A percentile compares a stretch with the other conserved stretches of the same genome.
phyloP scores from a whole-genome alignment of 2,888 invertebrate species.

The Pollenia amentaria region DNA sequence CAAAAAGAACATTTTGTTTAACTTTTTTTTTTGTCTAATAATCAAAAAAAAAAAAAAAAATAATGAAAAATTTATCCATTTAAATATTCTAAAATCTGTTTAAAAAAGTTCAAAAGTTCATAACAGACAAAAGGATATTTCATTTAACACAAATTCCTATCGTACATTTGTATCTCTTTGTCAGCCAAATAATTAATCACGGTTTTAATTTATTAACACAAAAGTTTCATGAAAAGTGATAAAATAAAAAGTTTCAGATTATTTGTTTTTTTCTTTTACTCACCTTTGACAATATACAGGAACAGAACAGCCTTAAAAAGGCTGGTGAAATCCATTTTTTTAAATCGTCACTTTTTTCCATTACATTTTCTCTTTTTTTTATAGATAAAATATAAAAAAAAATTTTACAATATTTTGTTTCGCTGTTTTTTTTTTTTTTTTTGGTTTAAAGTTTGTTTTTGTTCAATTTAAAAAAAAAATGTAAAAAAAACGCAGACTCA shows the following conservation, averaged over 20 bases:
- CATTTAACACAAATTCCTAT: no score
- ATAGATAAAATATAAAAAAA: slow-evolving; percentile 28
- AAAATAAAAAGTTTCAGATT: slow-evolving; percentile 4
- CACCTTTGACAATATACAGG: slow-evolving; percentile 84
- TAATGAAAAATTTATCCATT: no score
- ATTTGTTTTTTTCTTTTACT: slow-evolving; percentile 74
- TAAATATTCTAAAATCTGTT: no score
- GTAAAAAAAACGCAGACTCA: slow-evolving; percentile 13
- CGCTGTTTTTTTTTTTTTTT: slow-evolving; percentile 46
- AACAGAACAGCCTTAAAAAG: slow-evolving; percentile 85
- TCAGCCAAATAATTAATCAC: background rate
- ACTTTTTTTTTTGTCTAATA: no score
- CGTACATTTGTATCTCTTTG: no score
- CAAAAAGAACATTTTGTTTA: no score
- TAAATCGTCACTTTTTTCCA: slow-evolving; percentile 84
- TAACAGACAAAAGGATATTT: background rate
- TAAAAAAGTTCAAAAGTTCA: no score
- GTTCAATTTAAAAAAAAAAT: background rate
- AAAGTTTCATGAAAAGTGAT: background rate
- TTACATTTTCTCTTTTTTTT: slow-evolving; percentile 82
- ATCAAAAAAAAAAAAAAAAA: no score
- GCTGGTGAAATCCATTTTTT: slow-evolving; percentile 85
- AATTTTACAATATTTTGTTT: slow-evolving; percentile 28
- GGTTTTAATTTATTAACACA: slow-evolving; percentile 3
- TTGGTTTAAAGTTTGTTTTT: background rate